Evolutionary conservation across 2,888 invertebrate species (phyloP).

Genomic region (Synanthedon myopaeformis): DNA sequence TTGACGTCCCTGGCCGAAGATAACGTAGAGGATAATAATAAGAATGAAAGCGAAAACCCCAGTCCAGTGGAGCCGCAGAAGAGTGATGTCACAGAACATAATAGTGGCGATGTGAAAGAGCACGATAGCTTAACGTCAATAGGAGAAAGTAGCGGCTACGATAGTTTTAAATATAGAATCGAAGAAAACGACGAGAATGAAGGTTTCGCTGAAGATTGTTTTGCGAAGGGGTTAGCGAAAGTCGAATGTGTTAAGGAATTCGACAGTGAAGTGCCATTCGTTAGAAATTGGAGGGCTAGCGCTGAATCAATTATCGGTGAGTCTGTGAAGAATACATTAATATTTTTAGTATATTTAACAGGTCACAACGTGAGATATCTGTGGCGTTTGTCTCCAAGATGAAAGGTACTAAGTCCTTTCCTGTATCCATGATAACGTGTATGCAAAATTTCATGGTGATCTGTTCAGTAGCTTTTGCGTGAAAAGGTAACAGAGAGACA

Average conservation of each 20-base stretch:
- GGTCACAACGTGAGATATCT: no score
- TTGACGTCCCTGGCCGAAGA: conserved; percentile 44
- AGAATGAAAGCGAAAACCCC: conserved; percentile 69
- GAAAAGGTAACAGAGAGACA: no score
- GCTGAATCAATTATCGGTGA: conserved; percentile 55
- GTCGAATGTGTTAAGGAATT: conserved; percentile 35
- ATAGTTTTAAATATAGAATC: conserved; percentile 74
- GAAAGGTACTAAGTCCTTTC: no score
- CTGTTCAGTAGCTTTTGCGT: no score
- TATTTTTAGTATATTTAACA: neutral
- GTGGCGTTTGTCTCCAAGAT: no score
- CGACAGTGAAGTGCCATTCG: conserved; percentile 29
- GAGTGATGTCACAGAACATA: conserved; percentile 21
- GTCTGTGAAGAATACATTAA: conserved; percentile 5
- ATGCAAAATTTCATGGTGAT: no score
- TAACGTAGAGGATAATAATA: conserved; percentile 9
- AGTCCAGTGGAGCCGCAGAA: conserved; percentile 64
- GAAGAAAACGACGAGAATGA: conserved; percentile 49
- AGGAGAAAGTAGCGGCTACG: conserved; percentile 84
- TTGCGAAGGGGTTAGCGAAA: conserved; percentile 54
- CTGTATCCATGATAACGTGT: no score
- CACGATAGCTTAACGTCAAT: conserved; percentile 77
- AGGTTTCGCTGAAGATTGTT: conserved; percentile 50
- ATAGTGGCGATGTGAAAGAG: conserved; percentile 9
- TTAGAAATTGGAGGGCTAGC: conserved; percentile 46